phyloP scores from a whole-genome alignment of 2,113 vertebrate genomes.

The Azemiops feae region DNA sequence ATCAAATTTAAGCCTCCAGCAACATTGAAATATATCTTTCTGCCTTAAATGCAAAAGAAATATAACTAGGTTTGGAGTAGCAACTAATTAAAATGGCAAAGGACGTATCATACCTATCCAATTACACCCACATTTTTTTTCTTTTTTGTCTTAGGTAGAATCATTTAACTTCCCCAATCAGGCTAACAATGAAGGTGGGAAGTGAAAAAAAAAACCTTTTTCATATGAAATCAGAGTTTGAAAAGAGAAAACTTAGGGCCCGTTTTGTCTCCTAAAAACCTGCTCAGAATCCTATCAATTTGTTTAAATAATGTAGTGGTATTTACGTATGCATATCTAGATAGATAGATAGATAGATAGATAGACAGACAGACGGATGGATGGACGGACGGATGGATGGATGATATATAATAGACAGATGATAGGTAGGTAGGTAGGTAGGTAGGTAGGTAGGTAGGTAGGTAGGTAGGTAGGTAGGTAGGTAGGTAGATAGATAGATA shows the following conservation, averaged over 20 bases:
- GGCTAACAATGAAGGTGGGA: not conserved
- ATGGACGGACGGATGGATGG: no score
- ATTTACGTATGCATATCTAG: not conserved
- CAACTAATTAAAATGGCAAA: not conserved
- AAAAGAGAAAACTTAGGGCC: not conserved
- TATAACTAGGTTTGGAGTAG: not conserved
- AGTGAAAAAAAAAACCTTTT: not conserved
- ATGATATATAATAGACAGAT: no score
- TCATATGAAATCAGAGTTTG: not conserved
- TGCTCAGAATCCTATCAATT: not conserved
- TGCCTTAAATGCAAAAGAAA: not conserved
- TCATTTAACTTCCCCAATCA: not conserved
- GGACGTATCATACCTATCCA: not conserved
- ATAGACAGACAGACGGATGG: no score
- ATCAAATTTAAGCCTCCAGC: not conserved
- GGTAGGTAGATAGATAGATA: no score
- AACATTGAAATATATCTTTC: not conserved
- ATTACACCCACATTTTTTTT: not conserved
- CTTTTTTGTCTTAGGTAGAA: no score
- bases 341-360: no score
- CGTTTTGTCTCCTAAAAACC: not conserved
- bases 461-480: no score
- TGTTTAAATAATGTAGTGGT: not conserved
- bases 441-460: no score
- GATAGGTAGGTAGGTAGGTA: no score